These are phyloP conservation scores for Salvelinus alpinus DNA, from an alignment of 2,113 vertebrate species.

Conservation along the genomic window DNA sequence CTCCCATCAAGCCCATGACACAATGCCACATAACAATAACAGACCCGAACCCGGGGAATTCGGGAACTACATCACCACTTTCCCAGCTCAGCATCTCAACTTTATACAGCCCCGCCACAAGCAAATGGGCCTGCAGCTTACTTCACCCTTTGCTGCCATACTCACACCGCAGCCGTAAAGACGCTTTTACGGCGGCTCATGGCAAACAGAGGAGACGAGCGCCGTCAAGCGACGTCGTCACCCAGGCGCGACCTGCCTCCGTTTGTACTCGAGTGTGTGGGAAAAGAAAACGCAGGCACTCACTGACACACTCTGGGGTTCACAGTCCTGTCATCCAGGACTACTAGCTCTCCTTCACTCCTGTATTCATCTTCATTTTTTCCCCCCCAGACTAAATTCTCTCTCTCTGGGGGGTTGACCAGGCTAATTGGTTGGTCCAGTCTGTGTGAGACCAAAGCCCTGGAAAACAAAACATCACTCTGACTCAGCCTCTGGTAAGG, in stretches of 20 bases:
- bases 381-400: too few relatives aligned
- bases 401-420: slow-evolving; percentile 36
- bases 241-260: slow-evolving; percentile 42
- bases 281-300: slow-evolving; percentile 52
- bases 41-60: slow-evolving; percentile 11
- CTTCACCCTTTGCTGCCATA: slow-evolving; percentile 53
- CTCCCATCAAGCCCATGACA: slow-evolving; percentile 64
- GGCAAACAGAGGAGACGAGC: slow-evolving; percentile 49
- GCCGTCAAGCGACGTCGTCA: slow-evolving; percentile 23
- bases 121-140: slow-evolving; percentile 56
- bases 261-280: slow-evolving; percentile 40
- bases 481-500: slow-evolving; percentile 16
- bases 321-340: neutral
- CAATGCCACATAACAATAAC: slow-evolving; percentile 62
- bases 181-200: slow-evolving; percentile 58
- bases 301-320: slow-evolving; percentile 16
- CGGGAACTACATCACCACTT: too few relatives aligned
- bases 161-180: slow-evolving; percentile 57
- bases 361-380: too few relatives aligned
- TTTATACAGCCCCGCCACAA: slow-evolving; percentile 5
- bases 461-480: slow-evolving; percentile 51
- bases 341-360: neutral
- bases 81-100: too few relatives aligned
- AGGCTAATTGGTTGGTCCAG: slow-evolving; percentile 56
- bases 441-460: slow-evolving; percentile 42